Evolutionary conservation across 2,888 invertebrate genomes (phyloP).

Genomic region (Sphecodes monilicornis): DNA sequence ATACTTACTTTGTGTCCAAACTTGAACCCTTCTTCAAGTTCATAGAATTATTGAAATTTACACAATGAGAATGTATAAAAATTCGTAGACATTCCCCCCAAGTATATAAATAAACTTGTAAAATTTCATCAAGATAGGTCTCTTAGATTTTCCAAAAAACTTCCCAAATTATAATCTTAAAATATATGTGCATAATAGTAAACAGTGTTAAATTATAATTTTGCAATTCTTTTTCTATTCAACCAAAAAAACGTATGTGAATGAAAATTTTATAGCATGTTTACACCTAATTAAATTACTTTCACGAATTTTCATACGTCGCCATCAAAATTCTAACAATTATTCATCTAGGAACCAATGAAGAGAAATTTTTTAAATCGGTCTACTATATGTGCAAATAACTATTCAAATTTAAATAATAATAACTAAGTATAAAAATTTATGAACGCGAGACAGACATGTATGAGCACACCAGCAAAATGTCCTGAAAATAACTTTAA

Average conservation of each 20-base stretch:
- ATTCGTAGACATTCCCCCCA: too few species aligned
- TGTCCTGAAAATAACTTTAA: background rate
- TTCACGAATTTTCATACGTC: background rate
- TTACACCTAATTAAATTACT: background rate
- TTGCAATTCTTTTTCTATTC: background rate
- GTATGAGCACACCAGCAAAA: background rate
- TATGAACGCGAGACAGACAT: background rate
- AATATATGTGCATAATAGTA: too few species aligned
- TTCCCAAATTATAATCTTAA: background rate
- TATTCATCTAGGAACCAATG: background rate
- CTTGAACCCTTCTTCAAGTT: too few species aligned
- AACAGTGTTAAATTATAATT: background rate
- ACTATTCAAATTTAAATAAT: background rate
- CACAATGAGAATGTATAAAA: background rate
- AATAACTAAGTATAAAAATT: background rate
- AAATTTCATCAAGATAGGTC: too few species aligned
- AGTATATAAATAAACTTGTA: too few species aligned
- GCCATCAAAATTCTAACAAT: background rate
- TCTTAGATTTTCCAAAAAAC: background rate
- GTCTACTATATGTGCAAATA: background rate
- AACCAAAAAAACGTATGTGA: background rate
- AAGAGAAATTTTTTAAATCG: background rate
- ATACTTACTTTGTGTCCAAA: too few species aligned
- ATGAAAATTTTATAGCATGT: background rate
- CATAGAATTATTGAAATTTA: background rate